A percentile compares a stretch with the other conserved stretches of the same genome.
phyloP scores from a whole-genome alignment of 2,888 invertebrate species.

The Polietes domitor region DNA sequence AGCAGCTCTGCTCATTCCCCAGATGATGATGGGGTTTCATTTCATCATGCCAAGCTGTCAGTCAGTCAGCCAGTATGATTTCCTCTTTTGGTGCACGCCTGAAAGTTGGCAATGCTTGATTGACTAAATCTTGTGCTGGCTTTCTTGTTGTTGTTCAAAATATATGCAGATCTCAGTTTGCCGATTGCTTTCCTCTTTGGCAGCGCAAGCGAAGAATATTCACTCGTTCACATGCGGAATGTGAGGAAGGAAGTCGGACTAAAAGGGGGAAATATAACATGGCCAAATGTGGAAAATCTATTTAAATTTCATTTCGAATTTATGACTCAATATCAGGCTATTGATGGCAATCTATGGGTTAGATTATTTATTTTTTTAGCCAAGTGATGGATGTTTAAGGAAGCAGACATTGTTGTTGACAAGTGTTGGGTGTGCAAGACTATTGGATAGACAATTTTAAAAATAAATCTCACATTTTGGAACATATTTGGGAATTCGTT shows the following conservation, averaged over 20 bases:
- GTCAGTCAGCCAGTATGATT: slow-evolving; percentile 22
- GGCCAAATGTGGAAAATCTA: background rate
- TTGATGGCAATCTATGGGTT: too few relatives aligned
- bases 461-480: too few relatives aligned
- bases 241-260: background rate
- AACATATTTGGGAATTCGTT: too few relatives aligned
- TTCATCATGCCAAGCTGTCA: slow-evolving; percentile 31
- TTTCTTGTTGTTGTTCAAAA: background rate
- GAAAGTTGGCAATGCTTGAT: slow-evolving; percentile 16
- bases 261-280: background rate
- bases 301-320: background rate
- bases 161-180: slow-evolving; percentile 1
- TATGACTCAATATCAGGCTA: too few relatives aligned
- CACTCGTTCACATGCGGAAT: too few relatives aligned
- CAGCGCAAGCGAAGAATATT: background rate
- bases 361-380: too few relatives aligned
- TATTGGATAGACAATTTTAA: too few relatives aligned
- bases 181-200: background rate
- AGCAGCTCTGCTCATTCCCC: background rate
- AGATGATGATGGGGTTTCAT: background rate
- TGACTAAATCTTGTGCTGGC: background rate
- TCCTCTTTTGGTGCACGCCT: background rate
- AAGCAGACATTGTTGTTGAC: too few relatives aligned
- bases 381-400: too few relatives aligned
- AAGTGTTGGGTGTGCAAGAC: too few relatives aligned